phyloP scores from a whole-genome alignment of 2,888 invertebrate species.

The Cotesia congregata region DNA sequence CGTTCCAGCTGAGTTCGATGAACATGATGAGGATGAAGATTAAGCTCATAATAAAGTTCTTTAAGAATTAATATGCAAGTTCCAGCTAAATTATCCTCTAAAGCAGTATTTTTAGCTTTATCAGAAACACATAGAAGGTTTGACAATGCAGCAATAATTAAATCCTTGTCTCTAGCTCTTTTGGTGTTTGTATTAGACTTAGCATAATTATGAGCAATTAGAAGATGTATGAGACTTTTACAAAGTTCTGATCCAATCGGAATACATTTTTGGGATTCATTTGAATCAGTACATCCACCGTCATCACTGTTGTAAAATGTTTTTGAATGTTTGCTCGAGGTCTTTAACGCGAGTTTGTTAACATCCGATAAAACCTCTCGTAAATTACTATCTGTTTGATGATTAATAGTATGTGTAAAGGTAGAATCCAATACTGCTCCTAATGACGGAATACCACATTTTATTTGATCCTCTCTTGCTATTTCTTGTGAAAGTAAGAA shows the following conservation, averaged over 20 bases:
- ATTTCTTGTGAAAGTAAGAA: constrained; percentile 63
- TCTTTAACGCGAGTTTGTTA: constrained; percentile 54
- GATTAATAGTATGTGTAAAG: constrained; percentile 27
- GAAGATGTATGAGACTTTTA: constrained; percentile 69
- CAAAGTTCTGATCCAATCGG: constrained; percentile 70
- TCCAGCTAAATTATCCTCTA: constrained; percentile 67
- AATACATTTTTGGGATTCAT: constrained; percentile 20
- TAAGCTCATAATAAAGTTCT: constrained; percentile 70
- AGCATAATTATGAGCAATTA: constrained; percentile 68
- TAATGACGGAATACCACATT: constrained; percentile 43
- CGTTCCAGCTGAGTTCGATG: constrained; percentile 67
- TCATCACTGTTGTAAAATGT: constrained; percentile 11
- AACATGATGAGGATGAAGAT: constrained; percentile 71
- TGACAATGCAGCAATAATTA: constrained; percentile 68
- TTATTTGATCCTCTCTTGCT: constrained; percentile 52
- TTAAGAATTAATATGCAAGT: constrained; percentile 69
- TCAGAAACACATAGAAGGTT: constrained; percentile 70
- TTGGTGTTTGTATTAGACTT: constrained; percentile 61
- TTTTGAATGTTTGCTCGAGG: constrained; percentile 25
- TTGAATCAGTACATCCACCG: background rate
- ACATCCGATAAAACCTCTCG: constrained; percentile 52
- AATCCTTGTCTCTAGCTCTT: constrained; percentile 65
- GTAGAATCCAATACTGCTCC: constrained; percentile 47
- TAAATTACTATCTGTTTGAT: constrained; percentile 45
- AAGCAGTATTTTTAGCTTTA: constrained; percentile 70